Conservation (phyloP, 2,888 invertebrate species). For the Cynaeus angustus region DNA sequence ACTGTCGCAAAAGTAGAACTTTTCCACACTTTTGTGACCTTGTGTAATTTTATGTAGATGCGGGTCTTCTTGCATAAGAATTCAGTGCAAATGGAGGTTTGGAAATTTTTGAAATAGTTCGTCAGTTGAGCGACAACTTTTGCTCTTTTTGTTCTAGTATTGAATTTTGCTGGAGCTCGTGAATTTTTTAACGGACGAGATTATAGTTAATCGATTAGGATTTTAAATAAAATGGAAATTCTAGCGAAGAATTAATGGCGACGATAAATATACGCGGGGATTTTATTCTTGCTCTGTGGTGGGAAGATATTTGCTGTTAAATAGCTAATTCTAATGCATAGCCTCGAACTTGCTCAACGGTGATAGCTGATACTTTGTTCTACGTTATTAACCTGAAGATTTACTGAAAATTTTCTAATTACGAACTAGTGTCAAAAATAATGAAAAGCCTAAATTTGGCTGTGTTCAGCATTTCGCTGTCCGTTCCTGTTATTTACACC, state of each 20-base stretch:
- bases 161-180: background rate
- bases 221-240: background rate
- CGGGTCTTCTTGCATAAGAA: no score
- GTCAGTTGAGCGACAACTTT: no score
- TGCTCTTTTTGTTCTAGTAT: no score
- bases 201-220: background rate
- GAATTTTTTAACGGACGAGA: background rate
- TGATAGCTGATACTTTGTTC: slow-evolving; percentile 3
- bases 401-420: no score
- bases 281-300: background rate
- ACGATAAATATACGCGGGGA: background rate
- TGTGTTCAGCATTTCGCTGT: background rate
- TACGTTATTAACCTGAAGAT: background rate
- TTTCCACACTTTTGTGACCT: background rate
- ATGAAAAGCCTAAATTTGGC: background rate
- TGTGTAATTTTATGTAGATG: background rate
- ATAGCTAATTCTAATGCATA: slow-evolving; percentile 13
- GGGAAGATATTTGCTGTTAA: slow-evolving; percentile 15
- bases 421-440: background rate
- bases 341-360: slow-evolving; percentile 2
- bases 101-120: slow-evolving; percentile 2
- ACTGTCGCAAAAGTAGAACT: background rate
- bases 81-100: no score
- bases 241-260: background rate
- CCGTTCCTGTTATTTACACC: slow-evolving; percentile 9